Evolutionary conservation across 2,113 vertebrate genomes (phyloP).

Genomic region (Rhegmatorhina hoffmannsi): DNA sequence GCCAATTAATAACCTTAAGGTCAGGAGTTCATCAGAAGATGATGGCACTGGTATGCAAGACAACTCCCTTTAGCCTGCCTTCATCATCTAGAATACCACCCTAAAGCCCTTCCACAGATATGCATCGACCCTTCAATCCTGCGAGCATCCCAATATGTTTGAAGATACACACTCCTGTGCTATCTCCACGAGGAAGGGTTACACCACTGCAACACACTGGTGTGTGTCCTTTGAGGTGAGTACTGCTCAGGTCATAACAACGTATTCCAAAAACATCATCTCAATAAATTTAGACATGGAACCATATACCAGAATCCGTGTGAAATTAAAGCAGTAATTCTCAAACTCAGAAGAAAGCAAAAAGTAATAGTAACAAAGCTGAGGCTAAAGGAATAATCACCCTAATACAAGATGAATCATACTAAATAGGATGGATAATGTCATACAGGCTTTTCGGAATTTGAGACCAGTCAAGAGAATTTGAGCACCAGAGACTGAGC

Average conservation of each 20-base stretch:
- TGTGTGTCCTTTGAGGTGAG: not conserved
- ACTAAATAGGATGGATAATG: not conserved
- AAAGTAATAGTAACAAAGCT: not conserved
- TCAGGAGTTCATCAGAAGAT: not conserved
- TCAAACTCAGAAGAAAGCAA: not conserved
- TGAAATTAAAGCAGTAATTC: not conserved
- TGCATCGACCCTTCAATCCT: not conserved
- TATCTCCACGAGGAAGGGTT: not conserved
- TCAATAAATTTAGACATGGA: not conserved
- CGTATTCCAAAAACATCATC: not conserved
- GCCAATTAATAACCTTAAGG: not conserved
- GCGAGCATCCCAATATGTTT: rapidly evolving
- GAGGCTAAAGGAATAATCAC: not conserved
- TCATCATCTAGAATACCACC: not conserved
- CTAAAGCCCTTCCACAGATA: not conserved
- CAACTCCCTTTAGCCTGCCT: not conserved
- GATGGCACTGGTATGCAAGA: not conserved
- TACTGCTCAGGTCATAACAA: not conserved
- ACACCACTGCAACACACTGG: not conserved
- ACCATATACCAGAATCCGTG: not conserved
- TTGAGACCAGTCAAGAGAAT: not conserved
- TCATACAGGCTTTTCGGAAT: not conserved
- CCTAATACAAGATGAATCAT: not conserved
- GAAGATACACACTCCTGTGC: not conserved
- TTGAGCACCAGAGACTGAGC: not conserved